These are phyloP conservation scores for Heliornis fulica DNA, from an alignment of 2,113 vertebrate species.

Conservation along the genomic window DNA sequence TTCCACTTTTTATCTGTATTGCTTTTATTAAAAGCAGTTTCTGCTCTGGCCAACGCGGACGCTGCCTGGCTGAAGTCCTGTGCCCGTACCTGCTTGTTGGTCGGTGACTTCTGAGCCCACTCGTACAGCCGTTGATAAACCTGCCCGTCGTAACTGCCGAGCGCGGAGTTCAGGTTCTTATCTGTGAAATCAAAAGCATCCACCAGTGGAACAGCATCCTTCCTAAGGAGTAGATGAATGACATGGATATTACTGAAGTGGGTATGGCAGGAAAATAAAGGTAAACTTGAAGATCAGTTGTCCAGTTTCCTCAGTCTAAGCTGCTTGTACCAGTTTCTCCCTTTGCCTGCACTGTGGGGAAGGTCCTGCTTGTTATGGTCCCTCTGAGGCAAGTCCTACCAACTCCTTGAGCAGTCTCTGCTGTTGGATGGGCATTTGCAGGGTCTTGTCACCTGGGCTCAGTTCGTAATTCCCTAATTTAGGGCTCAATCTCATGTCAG, in stretches of 20 bases:
- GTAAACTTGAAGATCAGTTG: background rate
- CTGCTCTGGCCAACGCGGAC: background rate
- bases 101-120: slow-evolving; percentile 75
- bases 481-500: background rate
- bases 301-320: background rate
- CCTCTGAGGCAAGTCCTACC: background rate
- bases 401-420: background rate
- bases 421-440: background rate
- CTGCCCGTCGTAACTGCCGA: slow-evolving; percentile 76
- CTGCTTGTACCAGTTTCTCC: background rate
- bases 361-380: background rate
- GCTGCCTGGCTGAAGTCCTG: background rate
- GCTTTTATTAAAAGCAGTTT: background rate
- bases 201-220: slow-evolving; percentile 76
- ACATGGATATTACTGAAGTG: background rate
- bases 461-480: background rate
- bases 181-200: slow-evolving; percentile 81
- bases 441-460: background rate
- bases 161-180: slow-evolving; percentile 69
- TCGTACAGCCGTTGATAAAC: slow-evolving; percentile 76
- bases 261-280: background rate
- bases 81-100: slow-evolving; percentile 72
- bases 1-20: background rate
- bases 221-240: slow-evolving; percentile 54
- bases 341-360: background rate